phyloP scores from a whole-genome alignment of 2,888 invertebrate genomes.

The Polyommatus iphigenia region DNA sequence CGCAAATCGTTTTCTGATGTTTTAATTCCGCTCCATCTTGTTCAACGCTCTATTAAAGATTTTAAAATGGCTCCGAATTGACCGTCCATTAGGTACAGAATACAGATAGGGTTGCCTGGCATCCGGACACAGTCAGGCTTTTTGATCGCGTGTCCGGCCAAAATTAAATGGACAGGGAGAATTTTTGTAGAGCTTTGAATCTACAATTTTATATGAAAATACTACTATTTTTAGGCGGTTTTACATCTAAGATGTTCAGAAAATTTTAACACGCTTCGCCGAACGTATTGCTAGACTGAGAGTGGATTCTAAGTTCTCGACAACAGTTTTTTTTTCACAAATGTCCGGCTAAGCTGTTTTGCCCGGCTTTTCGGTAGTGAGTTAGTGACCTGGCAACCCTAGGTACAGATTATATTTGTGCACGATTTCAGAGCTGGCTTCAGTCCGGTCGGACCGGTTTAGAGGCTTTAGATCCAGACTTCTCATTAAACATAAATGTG shows the following conservation, averaged over 20 bases:
- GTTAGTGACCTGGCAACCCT: constrained; percentile 44
- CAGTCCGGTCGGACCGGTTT: constrained; percentile 74
- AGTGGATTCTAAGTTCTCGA: too few relatives aligned
- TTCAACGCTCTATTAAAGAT: constrained; percentile 27
- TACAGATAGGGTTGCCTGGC: background rate
- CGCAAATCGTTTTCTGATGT: constrained; percentile 30
- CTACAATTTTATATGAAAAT: too few relatives aligned
- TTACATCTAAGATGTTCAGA: too few relatives aligned
- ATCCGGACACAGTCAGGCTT: too few relatives aligned
- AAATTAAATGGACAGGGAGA: too few relatives aligned
- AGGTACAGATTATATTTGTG: constrained; percentile 35
- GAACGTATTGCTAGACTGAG: too few relatives aligned
- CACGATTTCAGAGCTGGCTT: constrained; percentile 66
- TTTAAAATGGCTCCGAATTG: constrained; percentile 31
- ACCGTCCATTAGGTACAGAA: constrained; percentile 24
- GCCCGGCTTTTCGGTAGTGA: constrained; percentile 46
- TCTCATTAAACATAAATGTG: constrained; percentile 43
- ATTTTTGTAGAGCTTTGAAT: too few relatives aligned
- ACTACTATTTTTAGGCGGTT: too few relatives aligned
- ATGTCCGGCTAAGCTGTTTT: too few relatives aligned
- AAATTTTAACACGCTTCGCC: too few relatives aligned
- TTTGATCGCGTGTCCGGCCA: too few relatives aligned
- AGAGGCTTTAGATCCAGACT: constrained; percentile 58
- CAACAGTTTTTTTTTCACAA: too few relatives aligned
- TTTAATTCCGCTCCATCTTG: constrained; percentile 30